A percentile compares a stretch with the other conserved stretches of the same genome.
phyloP scores from a whole-genome alignment of 2,888 invertebrate genomes.

The Drosophila prostipennis region DNA sequence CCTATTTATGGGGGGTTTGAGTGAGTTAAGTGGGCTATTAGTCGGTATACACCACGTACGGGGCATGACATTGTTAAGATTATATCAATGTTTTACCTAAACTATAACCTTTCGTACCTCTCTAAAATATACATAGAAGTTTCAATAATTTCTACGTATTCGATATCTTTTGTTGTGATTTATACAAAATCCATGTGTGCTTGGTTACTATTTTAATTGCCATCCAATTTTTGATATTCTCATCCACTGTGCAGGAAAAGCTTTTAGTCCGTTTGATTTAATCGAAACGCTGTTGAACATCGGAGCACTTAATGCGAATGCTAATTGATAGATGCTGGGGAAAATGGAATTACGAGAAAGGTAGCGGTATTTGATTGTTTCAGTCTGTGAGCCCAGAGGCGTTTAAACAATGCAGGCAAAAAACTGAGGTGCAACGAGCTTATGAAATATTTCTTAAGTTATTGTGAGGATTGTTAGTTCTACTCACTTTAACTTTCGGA shows the following conservation, averaged over 20 bases:
- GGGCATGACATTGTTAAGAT: background rate
- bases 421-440: background rate
- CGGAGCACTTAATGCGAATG: background rate
- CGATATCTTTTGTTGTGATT: background rate
- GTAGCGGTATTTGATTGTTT: background rate
- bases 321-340: background rate
- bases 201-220: no score
- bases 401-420: background rate
- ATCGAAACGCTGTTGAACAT: background rate
- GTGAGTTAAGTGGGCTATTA: constrained; percentile 3
- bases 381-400: background rate
- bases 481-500: constrained; percentile 25
- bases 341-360: background rate
- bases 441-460: background rate
- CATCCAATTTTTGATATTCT: background rate
- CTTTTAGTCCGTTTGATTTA: background rate
- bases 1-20: background rate
- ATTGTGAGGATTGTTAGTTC: background rate
- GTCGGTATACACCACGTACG: background rate
- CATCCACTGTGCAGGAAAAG: background rate
- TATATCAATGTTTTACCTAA: background rate
- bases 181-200: no score
- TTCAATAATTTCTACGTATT: background rate
- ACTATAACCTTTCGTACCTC: background rate
- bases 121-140: background rate